Percentiles rank a stretch among this genome's conserved stretches.
phyloP scores from a whole-genome alignment of 2,113 vertebrate genomes.

The Crotalus viridis region DNA sequence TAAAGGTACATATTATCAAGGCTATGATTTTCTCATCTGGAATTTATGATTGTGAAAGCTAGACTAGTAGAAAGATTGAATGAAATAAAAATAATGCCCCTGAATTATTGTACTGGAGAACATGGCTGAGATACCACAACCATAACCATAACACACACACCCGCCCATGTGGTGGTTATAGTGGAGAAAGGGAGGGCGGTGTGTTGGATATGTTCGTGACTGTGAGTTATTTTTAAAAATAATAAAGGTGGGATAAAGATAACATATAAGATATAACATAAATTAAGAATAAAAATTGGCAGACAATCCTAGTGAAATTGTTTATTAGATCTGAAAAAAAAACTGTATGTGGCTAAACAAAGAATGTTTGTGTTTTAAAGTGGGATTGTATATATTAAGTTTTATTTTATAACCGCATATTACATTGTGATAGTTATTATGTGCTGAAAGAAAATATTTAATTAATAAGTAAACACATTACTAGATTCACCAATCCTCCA shows the following conservation, averaged over 20 bases:
- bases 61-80: not conserved
- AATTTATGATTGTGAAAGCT: not conserved
- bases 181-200: not conserved
- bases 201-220: not conserved
- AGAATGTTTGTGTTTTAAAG: not conserved
- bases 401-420: not conserved
- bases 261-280: not conserved
- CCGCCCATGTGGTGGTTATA: not conserved
- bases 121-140: not conserved
- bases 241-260: not conserved
- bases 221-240: not conserved
- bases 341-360: not conserved
- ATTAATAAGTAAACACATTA: not conserved
- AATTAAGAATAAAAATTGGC: not conserved
- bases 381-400: not conserved
- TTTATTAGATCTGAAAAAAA: no score
- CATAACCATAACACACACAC: no score
- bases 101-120: not conserved
- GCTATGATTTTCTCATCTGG: not conserved
- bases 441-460: not conserved
- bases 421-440: not conserved
- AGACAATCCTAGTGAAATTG: no score
- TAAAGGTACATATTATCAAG: not conserved
- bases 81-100: not conserved
- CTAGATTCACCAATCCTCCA: slow-evolving; percentile 28